Percentiles rank a stretch among this genome's conserved stretches.
These are phyloP conservation scores for Callipepla squamata DNA, from an alignment of 2,113 vertebrate genomes.

Conservation along the genomic window DNA sequence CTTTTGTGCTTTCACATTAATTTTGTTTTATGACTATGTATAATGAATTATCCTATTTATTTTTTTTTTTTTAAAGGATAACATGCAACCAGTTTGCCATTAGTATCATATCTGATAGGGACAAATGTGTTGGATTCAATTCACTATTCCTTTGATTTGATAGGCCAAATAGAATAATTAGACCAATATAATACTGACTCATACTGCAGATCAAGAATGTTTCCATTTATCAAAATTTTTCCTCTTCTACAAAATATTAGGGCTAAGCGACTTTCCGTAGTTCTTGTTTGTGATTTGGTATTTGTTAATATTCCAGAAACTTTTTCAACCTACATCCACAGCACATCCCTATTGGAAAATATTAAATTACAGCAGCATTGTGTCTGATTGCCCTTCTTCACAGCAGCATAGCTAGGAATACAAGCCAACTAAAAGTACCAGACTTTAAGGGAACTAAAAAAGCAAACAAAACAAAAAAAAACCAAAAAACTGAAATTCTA, in stretches of 20 bases:
- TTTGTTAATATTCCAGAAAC: background rate
- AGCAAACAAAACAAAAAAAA: too few relatives aligned
- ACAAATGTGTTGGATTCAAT: background rate
- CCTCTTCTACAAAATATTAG: background rate
- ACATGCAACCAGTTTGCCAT: background rate
- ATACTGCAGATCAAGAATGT: background rate
- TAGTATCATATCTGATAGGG: rapidly evolving
- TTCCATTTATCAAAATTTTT: background rate
- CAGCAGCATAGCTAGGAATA: rapidly evolving
- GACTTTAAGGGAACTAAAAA: background rate
- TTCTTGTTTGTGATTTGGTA: background rate
- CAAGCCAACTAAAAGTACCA: background rate
- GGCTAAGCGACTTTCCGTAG: background rate
- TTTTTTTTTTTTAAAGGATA: background rate
- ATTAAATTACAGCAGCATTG: background rate
- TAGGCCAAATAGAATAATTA: background rate
- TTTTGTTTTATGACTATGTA: background rate
- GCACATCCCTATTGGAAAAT: rapidly evolving
- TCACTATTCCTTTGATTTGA: background rate
- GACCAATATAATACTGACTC: background rate
- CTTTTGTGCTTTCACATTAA: background rate
- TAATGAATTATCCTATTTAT: too few relatives aligned
- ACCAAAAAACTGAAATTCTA: background rate
- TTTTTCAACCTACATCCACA: background rate
- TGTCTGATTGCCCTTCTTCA: rapidly evolving